Percentiles rank a stretch among this genome's conserved stretches.
These are phyloP conservation scores for Lepidocyrtinus sp. DNA, from an alignment of 2,888 invertebrate species.

Conservation along the genomic window DNA sequence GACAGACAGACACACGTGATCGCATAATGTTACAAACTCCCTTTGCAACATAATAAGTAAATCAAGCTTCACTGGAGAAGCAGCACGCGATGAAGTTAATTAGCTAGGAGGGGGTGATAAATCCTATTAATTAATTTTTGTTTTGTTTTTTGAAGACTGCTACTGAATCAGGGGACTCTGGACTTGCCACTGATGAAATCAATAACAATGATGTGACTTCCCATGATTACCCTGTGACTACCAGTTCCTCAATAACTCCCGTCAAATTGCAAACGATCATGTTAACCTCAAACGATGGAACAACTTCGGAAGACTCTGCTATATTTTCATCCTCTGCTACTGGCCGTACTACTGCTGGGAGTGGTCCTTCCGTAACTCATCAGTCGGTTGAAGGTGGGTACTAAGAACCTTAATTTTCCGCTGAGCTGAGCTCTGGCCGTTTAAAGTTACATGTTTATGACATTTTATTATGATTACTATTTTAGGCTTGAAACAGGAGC, in stretches of 20 bases:
- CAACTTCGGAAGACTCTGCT: constrained; percentile 46
- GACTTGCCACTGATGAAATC: constrained; percentile 37
- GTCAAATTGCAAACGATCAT: constrained; percentile 62
- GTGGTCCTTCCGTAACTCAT: constrained; percentile 41
- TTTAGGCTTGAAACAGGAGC: constrained; percentile 39
- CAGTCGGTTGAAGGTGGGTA: constrained; percentile 38
- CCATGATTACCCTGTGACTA: constrained; percentile 64
- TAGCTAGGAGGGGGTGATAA: not conserved
- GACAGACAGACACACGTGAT: too few species aligned
- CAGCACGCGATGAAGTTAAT: too few species aligned
- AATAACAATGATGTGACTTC: constrained; percentile 65
- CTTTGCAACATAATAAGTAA: not conserved
- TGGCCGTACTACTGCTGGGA: constrained; percentile 44
- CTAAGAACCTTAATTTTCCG: constrained; percentile 44
- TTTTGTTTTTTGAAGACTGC: constrained; percentile 32
- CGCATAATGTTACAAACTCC: not conserved
- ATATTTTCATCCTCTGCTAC: constrained; percentile 39
- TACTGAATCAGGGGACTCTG: constrained; percentile 43
- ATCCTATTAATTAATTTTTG: not conserved
- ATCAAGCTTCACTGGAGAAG: not conserved
- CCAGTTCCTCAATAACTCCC: constrained; percentile 64
- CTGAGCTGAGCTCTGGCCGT: too few species aligned
- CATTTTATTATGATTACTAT: constrained; percentile 19
- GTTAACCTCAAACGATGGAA: constrained; percentile 40
- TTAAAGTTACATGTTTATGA: too few species aligned